Base-by-base conservation (phyloP, 2,797 vertebrate species). In the Anabas testudineus region DNA sequence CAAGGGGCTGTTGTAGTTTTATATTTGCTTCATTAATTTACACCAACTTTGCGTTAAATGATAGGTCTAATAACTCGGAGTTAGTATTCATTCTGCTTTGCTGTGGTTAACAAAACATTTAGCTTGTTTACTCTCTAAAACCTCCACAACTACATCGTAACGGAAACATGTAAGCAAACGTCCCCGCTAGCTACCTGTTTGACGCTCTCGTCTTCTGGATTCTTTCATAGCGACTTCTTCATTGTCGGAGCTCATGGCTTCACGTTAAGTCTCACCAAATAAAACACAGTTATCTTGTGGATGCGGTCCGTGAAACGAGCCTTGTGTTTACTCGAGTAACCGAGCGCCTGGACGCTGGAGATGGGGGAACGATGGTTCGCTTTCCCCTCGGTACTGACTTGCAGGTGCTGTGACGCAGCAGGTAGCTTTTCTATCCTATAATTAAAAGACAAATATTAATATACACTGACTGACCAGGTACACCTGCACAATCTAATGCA, bases 191-290 rank as follows among this genome's bases (percentile, higher is more conserved):
- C 64, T 65, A 92, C 93, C 90, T 56, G 71, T 1, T 30, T 85
- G 86, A 7, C 86, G 88, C 2, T 91, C 88, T 4, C 70, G 81
- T 43, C 77, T 82, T 13, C 32, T 81, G 13, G 60, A 0, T 0
- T 86, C 76, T 26, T 66, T 90, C 82, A 87, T 84, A 3, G 63
- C 4, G 1, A 45, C 2, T 0, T 47, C 54, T 68, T 91, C 87
- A 45, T 55, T 47, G 6, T 81, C 52, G 1, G 28, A n/a, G 1
- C 71, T 57, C 89, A 91, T 92, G 0, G 0, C 32, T 14, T 14
- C n/a, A n/a, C n/a, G n/a, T 37, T 12, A 37, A 13, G 13, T 13
- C 6, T 10, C 0, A 13, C 1, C 0, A 18, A 3, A 18, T 22
- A 1, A 15, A 18, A 28, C 5, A 4, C 28, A 5, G 1, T 8